These are phyloP conservation scores for Ellobius talpinus DNA, from an alignment of 2,113 vertebrate genomes.

Conservation along the genomic window DNA sequence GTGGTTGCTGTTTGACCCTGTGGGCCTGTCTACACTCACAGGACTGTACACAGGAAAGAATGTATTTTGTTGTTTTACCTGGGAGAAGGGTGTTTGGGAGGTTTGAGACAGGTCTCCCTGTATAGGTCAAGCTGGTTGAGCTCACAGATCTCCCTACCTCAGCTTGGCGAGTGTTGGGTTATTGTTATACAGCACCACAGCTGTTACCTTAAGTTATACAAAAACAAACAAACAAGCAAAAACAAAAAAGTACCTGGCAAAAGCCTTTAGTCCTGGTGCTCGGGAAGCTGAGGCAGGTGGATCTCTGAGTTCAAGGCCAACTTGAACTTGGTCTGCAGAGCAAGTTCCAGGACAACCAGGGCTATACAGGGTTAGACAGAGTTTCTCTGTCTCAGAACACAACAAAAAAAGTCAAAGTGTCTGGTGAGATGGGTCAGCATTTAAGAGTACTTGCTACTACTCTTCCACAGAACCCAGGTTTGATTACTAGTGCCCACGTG, in stretches of 20 bases:
- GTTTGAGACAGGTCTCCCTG: neutral
- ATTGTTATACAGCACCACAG: neutral
- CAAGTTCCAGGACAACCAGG: neutral
- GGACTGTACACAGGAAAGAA: fast-evolving
- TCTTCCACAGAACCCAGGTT: neutral
- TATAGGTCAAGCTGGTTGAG: neutral
- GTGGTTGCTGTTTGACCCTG: neutral
- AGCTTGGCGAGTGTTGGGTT: neutral
- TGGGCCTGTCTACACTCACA: neutral
- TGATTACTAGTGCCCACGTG: neutral
- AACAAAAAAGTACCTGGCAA: neutral
- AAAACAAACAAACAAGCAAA: neutral
- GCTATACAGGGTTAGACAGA: neutral
- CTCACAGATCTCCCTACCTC: neutral
- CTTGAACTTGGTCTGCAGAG: neutral
- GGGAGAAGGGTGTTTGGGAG: neutral
- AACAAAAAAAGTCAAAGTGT: neutral
- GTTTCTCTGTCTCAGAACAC: neutral
- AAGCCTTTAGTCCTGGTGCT: neutral
- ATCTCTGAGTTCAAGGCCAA: neutral
- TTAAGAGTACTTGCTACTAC: neutral
- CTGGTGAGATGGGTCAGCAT: neutral
- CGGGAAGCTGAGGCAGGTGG: no score
- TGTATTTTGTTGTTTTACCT: neutral
- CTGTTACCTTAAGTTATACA: neutral